A percentile compares a stretch with the other conserved stretches of the same genome.
Evolutionary conservation across 2,113 vertebrate genomes (phyloP).

Genomic region (Cyprinodon brontotheroides): DNA sequence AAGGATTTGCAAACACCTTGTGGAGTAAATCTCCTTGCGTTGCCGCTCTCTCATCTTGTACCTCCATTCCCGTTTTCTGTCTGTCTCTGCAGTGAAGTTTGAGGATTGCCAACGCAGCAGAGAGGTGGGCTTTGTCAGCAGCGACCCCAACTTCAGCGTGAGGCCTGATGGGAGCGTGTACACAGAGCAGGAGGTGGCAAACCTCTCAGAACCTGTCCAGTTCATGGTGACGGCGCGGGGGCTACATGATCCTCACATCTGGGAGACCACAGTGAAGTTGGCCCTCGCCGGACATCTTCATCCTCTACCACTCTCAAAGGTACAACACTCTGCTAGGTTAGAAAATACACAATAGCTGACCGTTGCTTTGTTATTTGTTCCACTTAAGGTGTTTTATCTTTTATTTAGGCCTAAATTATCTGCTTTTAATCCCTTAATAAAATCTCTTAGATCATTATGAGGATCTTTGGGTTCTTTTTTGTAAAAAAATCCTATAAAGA

Average conservation of each 20-base stretch:
- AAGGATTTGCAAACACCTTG: conserved; percentile 54
- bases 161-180: conserved; percentile 85
- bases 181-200: conserved; percentile 81
- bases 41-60: conserved; percentile 40
- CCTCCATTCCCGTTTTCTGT: conserved; percentile 28
- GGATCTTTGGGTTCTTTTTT: neutral
- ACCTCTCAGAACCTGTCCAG: conserved; percentile 85
- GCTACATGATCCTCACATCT: conserved; percentile 78
- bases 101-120: conserved; percentile 85
- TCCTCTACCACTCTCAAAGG: conserved; percentile 72
- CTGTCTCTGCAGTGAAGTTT: conserved; percentile 85
- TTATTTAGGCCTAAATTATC: neutral
- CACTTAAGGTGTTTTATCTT: neutral
- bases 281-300: conserved; percentile 84
- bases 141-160: conserved; percentile 88
- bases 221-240: conserved; percentile 86
- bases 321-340: conserved; percentile 6
- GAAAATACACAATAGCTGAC: neutral
- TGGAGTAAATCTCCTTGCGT: conserved; percentile 41
- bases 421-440: neutral
- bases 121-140: conserved; percentile 85
- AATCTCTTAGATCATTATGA: neutral
- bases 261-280: conserved; percentile 87
- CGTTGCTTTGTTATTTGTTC: neutral
- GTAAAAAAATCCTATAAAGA: neutral